Evolutionary conservation across 2,113 vertebrate genomes (phyloP).

Genomic region (Nansenia antarctica): DNA sequence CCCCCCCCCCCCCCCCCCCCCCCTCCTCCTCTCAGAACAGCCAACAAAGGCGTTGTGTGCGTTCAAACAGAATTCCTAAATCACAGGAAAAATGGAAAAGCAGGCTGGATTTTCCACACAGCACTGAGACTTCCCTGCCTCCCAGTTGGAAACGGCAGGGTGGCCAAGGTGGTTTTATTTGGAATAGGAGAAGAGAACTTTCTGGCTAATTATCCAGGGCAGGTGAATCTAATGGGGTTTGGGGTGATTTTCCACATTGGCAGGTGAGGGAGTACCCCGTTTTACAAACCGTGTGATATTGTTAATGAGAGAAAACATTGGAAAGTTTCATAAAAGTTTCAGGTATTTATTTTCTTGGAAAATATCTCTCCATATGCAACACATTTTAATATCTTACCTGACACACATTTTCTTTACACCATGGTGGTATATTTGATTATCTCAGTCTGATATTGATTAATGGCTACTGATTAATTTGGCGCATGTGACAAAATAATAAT

Average conservation of each 20-base stretch:
- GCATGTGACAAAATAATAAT: conserved; percentile 33
- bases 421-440: conserved; percentile 14
- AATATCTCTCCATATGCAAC: neutral
- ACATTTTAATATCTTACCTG: neutral
- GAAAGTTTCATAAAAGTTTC: neutral
- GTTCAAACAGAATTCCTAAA: conserved; percentile 54
- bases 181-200: conserved; percentile 11
- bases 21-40: conserved; percentile 10
- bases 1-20: neutral
- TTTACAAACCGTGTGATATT: neutral
- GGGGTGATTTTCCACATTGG: neutral
- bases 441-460: conserved; percentile 29
- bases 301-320: neutral
- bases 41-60: conserved; percentile 37
- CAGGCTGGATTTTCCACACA: conserved; percentile 28
- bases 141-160: no score
- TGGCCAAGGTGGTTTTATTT: no score
- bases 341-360: neutral
- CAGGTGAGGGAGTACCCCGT: neutral
- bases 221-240: conserved; percentile 28
- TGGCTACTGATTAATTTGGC: conserved; percentile 44
- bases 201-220: conserved; percentile 21
- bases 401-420: conserved; percentile 1
- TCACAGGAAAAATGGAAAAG: conserved; percentile 29
- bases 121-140: conserved; percentile 23